These are phyloP conservation scores for Pangasius krempfi DNA, from an alignment of 2,797 vertebrate genomes.

Conservation along the genomic window DNA sequence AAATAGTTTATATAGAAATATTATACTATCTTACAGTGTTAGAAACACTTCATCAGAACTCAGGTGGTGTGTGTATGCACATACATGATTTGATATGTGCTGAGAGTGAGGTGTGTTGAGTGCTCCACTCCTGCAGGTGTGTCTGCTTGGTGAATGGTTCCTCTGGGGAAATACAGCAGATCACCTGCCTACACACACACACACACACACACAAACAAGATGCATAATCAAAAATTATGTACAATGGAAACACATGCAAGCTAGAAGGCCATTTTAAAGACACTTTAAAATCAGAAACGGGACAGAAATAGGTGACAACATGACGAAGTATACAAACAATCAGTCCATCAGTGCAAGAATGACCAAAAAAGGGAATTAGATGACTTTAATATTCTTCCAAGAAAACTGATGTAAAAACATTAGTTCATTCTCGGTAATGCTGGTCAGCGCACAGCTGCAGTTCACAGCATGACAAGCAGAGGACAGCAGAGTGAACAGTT, in stretches of 20 bases:
- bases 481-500: neutral
- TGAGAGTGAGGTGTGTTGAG: conserved; percentile 90
- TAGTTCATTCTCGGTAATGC: neutral
- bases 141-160: conserved; percentile 90
- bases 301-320: neutral
- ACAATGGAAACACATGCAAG: neutral
- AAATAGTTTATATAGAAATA: neutral
- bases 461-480: conserved; percentile 12
- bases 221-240: neutral
- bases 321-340: neutral
- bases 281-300: too few relatives aligned
- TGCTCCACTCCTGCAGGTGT: conserved; percentile 78
- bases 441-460: neutral
- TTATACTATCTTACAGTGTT: neutral
- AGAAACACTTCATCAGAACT: neutral
- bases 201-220: conserved; percentile 18
- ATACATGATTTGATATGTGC: conserved; percentile 92
- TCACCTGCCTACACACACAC: conserved; percentile 80
- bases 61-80: conserved; percentile 14
- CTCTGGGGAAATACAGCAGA: conserved; percentile 90
- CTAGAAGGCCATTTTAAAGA: too few relatives aligned
- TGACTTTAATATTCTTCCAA: neutral
- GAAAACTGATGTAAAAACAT: neutral
- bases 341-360: neutral
- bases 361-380: neutral